phyloP scores from a whole-genome alignment of 2,888 invertebrate genomes.

The Anthoptus insignis region DNA sequence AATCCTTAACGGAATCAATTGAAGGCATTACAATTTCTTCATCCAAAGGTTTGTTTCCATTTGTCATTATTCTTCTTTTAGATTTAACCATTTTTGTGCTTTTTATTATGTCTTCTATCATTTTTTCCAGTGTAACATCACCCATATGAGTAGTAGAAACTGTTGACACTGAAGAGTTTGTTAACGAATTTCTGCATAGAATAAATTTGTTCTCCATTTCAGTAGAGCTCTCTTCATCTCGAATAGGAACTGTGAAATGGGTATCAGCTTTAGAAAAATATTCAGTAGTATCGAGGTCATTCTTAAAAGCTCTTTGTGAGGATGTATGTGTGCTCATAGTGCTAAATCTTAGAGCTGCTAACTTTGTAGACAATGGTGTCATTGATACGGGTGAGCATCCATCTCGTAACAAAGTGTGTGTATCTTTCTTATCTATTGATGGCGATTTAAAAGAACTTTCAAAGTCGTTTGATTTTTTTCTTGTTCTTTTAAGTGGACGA shows the following conservation, averaged over 20 bases:
- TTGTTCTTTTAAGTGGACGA: slow-evolving; percentile 74
- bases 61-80: slow-evolving; percentile 70
- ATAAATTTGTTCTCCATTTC: slow-evolving; percentile 85
- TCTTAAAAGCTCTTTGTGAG: slow-evolving; percentile 66
- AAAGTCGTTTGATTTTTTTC: slow-evolving; percentile 80
- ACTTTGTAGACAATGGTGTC: slow-evolving; percentile 87
- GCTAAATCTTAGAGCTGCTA: slow-evolving; percentile 87
- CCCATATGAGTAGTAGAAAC: slow-evolving; percentile 85
- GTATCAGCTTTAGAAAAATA: slow-evolving; percentile 83
- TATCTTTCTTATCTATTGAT: slow-evolving; percentile 76
- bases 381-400: slow-evolving; percentile 82
- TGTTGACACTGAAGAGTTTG: slow-evolving; percentile 74
- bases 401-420: slow-evolving; percentile 75
- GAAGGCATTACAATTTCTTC: slow-evolving; percentile 65
- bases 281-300: slow-evolving; percentile 81
- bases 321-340: slow-evolving; percentile 78
- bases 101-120: slow-evolving; percentile 88
- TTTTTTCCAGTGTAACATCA: slow-evolving; percentile 84
- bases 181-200: slow-evolving; percentile 68
- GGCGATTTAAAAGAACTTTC: slow-evolving; percentile 81
- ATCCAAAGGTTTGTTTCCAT: slow-evolving; percentile 56
- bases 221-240: slow-evolving; percentile 78
- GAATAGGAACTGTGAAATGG: slow-evolving; percentile 70
- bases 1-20: slow-evolving; percentile 67
- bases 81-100: slow-evolving; percentile 84